Conservation (phyloP, 2,113 vertebrate species). For the Fulmarus glacialis region DNA sequence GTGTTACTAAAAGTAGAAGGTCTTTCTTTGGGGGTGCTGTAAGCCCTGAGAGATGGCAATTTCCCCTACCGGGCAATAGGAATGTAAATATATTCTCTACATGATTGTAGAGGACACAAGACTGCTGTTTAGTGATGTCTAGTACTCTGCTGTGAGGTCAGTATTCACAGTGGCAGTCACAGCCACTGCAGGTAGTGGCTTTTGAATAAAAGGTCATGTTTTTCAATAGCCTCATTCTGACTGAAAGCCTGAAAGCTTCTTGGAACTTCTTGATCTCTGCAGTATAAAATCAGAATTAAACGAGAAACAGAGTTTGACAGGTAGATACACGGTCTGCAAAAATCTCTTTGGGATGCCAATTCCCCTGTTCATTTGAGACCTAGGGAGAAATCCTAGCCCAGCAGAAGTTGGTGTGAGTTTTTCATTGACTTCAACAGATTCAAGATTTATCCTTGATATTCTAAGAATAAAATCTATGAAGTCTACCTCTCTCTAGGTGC, state of each 20-base stretch:
- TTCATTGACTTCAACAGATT: background rate
- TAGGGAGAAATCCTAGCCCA: background rate
- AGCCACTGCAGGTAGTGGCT: conserved; percentile 64
- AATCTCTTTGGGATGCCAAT: conserved; percentile 15
- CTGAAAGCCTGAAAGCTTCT: conserved; percentile 61
- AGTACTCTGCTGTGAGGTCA: conserved; percentile 56
- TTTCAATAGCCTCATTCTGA: conserved; percentile 62
- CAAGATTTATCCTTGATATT: background rate
- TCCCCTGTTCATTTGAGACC: background rate
- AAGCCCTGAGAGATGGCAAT: background rate
- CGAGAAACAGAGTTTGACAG: background rate
- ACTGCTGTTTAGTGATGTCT: conserved; percentile 8
- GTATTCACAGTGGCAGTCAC: conserved; percentile 58
- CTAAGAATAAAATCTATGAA: conserved; percentile 35
- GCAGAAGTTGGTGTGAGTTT: background rate
- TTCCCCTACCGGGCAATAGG: background rate
- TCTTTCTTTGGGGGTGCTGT: background rate
- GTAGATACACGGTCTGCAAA: background rate
- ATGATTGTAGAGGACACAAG: background rate
- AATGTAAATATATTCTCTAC: conserved; percentile 47
- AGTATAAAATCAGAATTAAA: conserved; percentile 46
- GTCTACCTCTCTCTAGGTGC: conserved; percentile 6
- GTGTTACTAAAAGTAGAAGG: background rate
- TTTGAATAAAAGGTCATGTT: conserved; percentile 70
- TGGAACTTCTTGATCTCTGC: conserved; percentile 56